Base-by-base conservation (phyloP, 1,140 invertebrate species). In the Cotesia chilonis region DNA sequence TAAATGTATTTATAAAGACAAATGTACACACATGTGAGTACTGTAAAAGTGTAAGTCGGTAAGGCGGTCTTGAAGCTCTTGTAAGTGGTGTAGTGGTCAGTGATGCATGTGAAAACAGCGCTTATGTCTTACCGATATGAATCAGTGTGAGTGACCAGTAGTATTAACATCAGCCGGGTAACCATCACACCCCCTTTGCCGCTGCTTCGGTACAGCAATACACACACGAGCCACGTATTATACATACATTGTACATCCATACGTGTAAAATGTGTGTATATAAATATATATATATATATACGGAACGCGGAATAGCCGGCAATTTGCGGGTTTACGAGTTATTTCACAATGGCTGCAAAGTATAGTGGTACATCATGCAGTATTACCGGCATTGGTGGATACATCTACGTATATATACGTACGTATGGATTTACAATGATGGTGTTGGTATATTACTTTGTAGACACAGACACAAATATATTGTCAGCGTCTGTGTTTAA, bases 301-400 rank as follows among this genome's bases (percentile, higher is more conserved):
- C 41, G 67, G 59, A 72, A 73, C 82, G 79, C 77, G 81, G 83
- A 86, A 87, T 84, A 84, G 82, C 85, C 80, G 75, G 84, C 85
- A 87, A 86, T 87, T 87, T 87, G 84, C 84, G 84, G 84, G 76
- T 86, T 87, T 86, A 87, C 85, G 85, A 87, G 85, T 86, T 87
- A 87, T 86, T 87, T 86, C 85, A 84, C 85, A 87, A 87, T 87
- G 85, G 85, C 84, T 86, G 84, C 84, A 86, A 87, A 86, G 84
- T 86, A 87, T 85, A 85, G 83, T 84, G 80, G 78, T 47, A 47
- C 41, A 47, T 47, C 41, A 28, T 81, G 79, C 76, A 73, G 81
- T 78, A 83, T 85, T 84, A 83, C 80, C 69, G 76, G 64, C 68
- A 72, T 82, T 71, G 57, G 70, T 71, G 52, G 65, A 64, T 65